Conservation (phyloP, 2,888 invertebrate genomes). For the Trissolcus brochymenae region DNA sequence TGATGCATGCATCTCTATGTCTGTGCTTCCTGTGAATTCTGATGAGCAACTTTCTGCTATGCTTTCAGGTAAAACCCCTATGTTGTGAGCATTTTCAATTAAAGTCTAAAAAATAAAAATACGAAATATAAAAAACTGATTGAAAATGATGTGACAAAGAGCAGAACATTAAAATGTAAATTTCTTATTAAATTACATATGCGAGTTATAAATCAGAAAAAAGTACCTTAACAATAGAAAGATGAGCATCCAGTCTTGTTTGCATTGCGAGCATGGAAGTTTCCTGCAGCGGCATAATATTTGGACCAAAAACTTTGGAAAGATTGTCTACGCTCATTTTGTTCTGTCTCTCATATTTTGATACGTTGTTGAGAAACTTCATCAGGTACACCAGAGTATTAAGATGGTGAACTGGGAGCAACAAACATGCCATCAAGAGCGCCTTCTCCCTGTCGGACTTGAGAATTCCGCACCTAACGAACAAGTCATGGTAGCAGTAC, state of each 20-base stretch:
- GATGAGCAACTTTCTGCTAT: constrained; percentile 76
- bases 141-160: not conserved
- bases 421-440: constrained; percentile 82
- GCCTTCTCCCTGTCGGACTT: constrained; percentile 81
- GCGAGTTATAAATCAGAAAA: too few species aligned
- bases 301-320: constrained; percentile 90
- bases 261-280: constrained; percentile 79
- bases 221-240: constrained; percentile 81
- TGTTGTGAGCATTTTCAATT: constrained; percentile 85
- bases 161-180: too few species aligned
- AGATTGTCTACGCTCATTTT: constrained; percentile 91
- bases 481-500: constrained; percentile 83
- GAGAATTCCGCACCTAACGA: constrained; percentile 82
- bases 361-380: constrained; percentile 86
- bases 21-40: constrained; percentile 68
- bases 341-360: constrained; percentile 83
- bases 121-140: constrained; percentile 1
- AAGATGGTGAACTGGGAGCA: constrained; percentile 87
- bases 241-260: constrained; percentile 82
- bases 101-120: constrained; percentile 78
- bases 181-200: too few species aligned
- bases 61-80: constrained; percentile 84
- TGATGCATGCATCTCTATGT: constrained; percentile 69
- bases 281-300: constrained; percentile 88
- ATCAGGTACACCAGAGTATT: constrained; percentile 89